Base-by-base conservation (phyloP, 92 coral and sea anemone species). In the Parazoanthus darwini region DNA sequence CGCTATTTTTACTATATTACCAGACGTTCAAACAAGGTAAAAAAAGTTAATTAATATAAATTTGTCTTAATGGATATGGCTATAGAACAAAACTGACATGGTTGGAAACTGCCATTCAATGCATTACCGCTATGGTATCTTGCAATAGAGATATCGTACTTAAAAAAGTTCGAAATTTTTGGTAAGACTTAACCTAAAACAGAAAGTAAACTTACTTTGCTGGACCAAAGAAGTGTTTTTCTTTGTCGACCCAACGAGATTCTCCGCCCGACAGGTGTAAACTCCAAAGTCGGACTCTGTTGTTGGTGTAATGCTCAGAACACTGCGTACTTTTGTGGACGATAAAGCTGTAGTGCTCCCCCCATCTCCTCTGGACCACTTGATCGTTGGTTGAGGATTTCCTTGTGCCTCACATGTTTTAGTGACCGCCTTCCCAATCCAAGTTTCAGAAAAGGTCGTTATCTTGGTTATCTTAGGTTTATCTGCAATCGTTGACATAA, bases 261-360 rank as follows among this genome's bases (percentile, higher is more conserved):
- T 82, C n/a, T 42, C 3, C 44, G 86, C 86, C 3, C 3, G 71
- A 16, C 86, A 82, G 86, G 86, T 82, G 86, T 82, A 82, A 36
- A 54, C 33, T 36, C 86, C 75, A 65, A 81, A 81, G 36, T 81
- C 74, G 4, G 86, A 37, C 0, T 7, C 36, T 37, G 25, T 65
- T 36, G 29, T 6, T n/a, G 54, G 86, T 11, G 50, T 81, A 33
- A 81, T 42, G 13, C 7, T 81, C 26, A 81, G 48, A 2, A 8
- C 38, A 65, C 86, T 81, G 5, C 29, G 82, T 2, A 78, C 63
- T 1, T 46, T 46, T 10, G 58, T 63, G 11, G 38, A 36, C 16
- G 35, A 37, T 10, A 68, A n/a, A 10, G 26, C 35, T 59, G 6
- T 37, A 25, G 66, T 16, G 18, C 9, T 65, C 1, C 22, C 22